These are phyloP conservation scores for Acrossocheilus wenchowensis DNA, from an alignment of 2,797 vertebrate species.

Conservation along the genomic window DNA sequence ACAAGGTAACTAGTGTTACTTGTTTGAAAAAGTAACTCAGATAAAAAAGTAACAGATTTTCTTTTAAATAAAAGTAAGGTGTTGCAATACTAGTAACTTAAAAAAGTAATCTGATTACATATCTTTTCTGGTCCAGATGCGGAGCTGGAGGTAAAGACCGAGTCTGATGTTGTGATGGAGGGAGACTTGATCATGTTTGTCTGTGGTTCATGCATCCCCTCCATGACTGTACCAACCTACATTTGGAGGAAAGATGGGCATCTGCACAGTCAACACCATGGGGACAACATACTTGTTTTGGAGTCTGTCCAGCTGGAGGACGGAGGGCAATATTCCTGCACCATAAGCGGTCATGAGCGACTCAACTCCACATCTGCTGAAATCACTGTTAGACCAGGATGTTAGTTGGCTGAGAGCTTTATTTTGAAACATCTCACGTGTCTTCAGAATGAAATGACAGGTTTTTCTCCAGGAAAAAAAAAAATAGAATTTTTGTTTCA, in stretches of 20 bases:
- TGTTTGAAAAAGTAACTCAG: no score
- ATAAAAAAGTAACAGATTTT: no score
- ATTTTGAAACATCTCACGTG: background rate
- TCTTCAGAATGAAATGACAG: background rate
- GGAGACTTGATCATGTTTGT: conserved; percentile 29
- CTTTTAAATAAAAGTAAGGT: no score
- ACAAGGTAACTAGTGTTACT: no score
- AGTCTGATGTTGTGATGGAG: conserved; percentile 14
- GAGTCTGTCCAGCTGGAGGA: conserved; percentile 9
- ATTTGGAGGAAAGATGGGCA: conserved; percentile 43
- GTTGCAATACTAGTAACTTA: no score
- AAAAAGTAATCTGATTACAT: background rate
- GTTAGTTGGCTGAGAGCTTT: conserved; percentile 18
- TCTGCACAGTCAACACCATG: background rate
- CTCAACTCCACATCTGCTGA: conserved; percentile 4
- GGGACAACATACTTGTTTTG: conserved; percentile 7
- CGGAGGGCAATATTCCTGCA: conserved; percentile 35
- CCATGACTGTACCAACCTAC: conserved; percentile 41
- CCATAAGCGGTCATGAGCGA: conserved; percentile 11
- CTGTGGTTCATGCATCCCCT: conserved; percentile 50
- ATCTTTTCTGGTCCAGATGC: conserved; percentile 19
- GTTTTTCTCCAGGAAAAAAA: no score
- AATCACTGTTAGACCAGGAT: conserved; percentile 25
- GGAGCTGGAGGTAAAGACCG: background rate
- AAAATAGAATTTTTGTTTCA: background rate